These are phyloP conservation scores for Heliothis virescens DNA, from an alignment of 1,140 invertebrate species.

Conservation along the genomic window DNA sequence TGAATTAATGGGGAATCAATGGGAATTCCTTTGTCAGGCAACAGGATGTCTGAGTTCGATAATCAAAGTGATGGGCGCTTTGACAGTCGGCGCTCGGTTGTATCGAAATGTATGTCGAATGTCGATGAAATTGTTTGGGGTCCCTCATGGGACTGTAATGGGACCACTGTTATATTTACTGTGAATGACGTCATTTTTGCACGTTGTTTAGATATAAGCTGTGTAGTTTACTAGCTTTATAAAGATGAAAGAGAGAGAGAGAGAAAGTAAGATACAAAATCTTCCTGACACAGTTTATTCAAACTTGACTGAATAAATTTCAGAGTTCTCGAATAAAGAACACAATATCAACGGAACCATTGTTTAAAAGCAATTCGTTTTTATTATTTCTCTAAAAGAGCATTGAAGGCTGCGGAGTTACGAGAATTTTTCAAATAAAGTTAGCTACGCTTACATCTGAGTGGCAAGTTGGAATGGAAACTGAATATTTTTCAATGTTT, in stretches of 20 bases:
- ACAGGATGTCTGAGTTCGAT: slow-evolving; percentile 27
- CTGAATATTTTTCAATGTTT: slow-evolving; percentile 30
- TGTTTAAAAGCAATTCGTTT: neutral
- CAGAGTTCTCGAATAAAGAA: slow-evolving; percentile 14
- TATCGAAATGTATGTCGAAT: neutral
- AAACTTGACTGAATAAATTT: slow-evolving; percentile 2
- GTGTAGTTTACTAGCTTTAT: too few relatives aligned
- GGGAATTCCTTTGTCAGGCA: slow-evolving; percentile 38
- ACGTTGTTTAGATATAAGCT: too few relatives aligned
- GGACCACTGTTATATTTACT: neutral
- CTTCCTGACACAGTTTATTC: neutral
- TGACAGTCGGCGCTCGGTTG: neutral
- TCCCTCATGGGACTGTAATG: neutral
- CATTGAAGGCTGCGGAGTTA: slow-evolving; percentile 16
- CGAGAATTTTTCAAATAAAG: slow-evolving; percentile 16
- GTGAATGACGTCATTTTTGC: neutral
- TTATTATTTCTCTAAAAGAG: slow-evolving; percentile 2
- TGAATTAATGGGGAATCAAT: slow-evolving; percentile 49
- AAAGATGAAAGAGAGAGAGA: too few relatives aligned
- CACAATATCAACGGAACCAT: slow-evolving; percentile 14
- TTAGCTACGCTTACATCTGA: neutral
- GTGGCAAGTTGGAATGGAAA: slow-evolving; percentile 41
- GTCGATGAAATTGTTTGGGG: slow-evolving; percentile 3
- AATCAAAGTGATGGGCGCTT: slow-evolving; percentile 41
- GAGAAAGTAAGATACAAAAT: neutral